Evolutionary conservation across 2,888 invertebrate genomes (phyloP).

Genomic region (Nineta flava): DNA sequence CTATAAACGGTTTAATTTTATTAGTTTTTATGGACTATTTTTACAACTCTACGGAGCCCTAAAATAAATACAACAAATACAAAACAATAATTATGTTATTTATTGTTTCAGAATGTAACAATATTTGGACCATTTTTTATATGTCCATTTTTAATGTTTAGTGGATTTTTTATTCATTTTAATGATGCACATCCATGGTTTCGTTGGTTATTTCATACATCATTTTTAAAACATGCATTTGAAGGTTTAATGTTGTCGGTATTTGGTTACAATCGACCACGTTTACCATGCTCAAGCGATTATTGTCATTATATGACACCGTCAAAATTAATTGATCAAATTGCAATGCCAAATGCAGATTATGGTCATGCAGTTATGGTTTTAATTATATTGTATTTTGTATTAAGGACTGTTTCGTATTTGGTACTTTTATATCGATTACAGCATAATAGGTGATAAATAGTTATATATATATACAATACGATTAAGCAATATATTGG

Average conservation of each 20-base stretch:
- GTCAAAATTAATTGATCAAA: conserved; percentile 51
- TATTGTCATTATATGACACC: conserved; percentile 65
- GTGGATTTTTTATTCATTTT: conserved; percentile 81
- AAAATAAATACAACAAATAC: neutral
- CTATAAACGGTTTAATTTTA: neutral
- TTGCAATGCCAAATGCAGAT: conserved; percentile 50
- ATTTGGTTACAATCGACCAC: conserved; percentile 64
- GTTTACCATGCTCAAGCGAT: conserved; percentile 53
- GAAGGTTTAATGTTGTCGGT: conserved; percentile 69
- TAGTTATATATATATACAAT: neutral
- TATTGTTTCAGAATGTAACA: conserved; percentile 59
- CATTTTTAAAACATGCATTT: conserved; percentile 78
- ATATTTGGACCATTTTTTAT: conserved; percentile 78
- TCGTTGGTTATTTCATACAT: conserved; percentile 74
- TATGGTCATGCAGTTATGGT: conserved; percentile 50
- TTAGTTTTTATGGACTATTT: neutral
- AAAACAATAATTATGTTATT: too few species aligned
- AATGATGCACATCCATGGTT: conserved; percentile 62
- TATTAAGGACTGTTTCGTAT: conserved; percentile 47
- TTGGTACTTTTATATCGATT: conserved; percentile 47
- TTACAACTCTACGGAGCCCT: neutral
- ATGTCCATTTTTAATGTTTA: conserved; percentile 78
- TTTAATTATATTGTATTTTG: conserved; percentile 43
- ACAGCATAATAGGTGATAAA: conserved; percentile 30
- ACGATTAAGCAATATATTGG: too few species aligned